Base-by-base conservation (phyloP, 1,140 invertebrate genomes). In the Heliconius himera region DNA sequence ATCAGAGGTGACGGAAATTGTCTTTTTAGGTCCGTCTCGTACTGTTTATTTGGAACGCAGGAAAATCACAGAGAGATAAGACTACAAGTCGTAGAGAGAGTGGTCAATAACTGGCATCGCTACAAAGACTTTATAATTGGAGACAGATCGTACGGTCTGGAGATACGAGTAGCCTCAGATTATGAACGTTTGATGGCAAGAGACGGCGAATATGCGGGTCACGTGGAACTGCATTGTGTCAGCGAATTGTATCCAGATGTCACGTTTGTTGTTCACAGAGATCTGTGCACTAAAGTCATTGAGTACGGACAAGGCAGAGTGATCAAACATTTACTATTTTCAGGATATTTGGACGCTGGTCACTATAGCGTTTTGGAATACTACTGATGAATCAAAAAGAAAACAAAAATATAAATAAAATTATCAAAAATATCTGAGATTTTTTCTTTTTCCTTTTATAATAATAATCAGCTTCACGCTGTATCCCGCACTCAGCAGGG, bases 91-190 rank as follows among this genome's bases (percentile, higher is more conserved):
- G 90, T 93, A 6, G 86, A 92, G 3, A 79, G 87, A n/a, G 88
- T 92, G 0, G 87, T 88, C 11, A 83, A 86, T 54, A 87, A 93
- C 76, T 93, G 92, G 92, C 74, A 86, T 73, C 81, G 91, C 77
- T 93, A 92, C 80, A 92, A 91, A 73, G 90, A 93, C 74, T 93
- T 93, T 78, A 91, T 93, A 75, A 89, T 93, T 70, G 91, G 92
- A 0, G 92, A 93, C 76, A 85, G 79, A 5, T 92, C 92, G 2
- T 93, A 93, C 77, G 89, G 87, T 5, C 76, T 81, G 11, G 71
- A 81, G 8, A 89, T 93, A 76, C 77, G 78, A 18, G 79, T 74
- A 18, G 73, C 89, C 8, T 56, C 73, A 1, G 90, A 92, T 77
- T 93, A 92, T 79, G 72, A 79, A 46, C 84, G 74, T 38, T 79